Percentiles rank a stretch among this genome's conserved stretches.
These are phyloP conservation scores for Hypotaenidia philippensis DNA, from an alignment of 2,797 vertebrate genomes.

Conservation along the genomic window DNA sequence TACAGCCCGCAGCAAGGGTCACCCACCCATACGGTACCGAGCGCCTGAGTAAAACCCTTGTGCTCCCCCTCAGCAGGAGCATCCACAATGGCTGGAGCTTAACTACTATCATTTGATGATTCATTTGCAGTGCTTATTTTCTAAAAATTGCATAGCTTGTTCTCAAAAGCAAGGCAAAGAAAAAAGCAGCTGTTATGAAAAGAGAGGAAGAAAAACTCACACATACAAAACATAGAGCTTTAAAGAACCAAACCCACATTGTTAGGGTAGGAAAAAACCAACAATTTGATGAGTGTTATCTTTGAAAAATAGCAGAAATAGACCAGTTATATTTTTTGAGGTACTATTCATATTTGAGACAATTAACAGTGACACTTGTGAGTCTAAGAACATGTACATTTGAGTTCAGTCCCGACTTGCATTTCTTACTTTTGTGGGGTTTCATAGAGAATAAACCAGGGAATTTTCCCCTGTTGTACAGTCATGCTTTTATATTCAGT, in stretches of 20 bases:
- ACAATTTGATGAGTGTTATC: neutral
- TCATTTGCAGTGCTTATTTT: conserved; percentile 65
- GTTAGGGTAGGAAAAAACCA: neutral
- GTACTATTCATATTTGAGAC: neutral
- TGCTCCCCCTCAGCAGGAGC: neutral
- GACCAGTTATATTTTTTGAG: neutral
- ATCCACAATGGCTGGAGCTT: conserved; percentile 51
- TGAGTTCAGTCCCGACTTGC: neutral
- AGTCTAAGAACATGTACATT: neutral
- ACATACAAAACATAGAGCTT: conserved; percentile 9
- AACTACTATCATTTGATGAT: conserved; percentile 70
- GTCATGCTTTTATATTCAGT: neutral
- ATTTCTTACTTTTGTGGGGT: neutral
- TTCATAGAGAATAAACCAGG: neutral
- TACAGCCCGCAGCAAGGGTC: neutral
- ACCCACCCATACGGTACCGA: neutral
- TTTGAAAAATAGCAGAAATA: conserved; percentile 5
- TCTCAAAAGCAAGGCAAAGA: conserved; percentile 50
- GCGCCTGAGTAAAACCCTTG: neutral
- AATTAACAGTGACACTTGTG: neutral
- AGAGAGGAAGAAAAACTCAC: conserved; percentile 51
- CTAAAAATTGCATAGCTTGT: conserved; percentile 68
- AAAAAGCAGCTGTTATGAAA: conserved; percentile 48
- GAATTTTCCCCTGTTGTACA: neutral
- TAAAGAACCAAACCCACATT: conserved; percentile 14